These are phyloP conservation scores for Doris montereyensis DNA, from an alignment of 2,888 invertebrate species.

Conservation along the genomic window DNA sequence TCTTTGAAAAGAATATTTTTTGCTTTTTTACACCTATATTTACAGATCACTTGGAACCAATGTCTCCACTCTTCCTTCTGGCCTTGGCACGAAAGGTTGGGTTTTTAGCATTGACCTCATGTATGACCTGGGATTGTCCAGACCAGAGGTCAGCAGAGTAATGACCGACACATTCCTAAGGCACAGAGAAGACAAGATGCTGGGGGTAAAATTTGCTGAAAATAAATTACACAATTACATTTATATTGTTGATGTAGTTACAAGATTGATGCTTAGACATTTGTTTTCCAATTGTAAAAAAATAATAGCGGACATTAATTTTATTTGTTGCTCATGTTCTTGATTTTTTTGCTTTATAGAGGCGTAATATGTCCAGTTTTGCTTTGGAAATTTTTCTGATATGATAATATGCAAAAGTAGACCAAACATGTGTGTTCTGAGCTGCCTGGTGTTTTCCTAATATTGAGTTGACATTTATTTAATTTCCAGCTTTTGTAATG, in stretches of 20 bases:
- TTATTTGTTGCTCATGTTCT: too few relatives aligned
- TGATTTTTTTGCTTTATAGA: too few relatives aligned
- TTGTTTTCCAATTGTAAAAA: too few relatives aligned
- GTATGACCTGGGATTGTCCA: constrained; percentile 43
- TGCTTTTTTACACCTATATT: too few relatives aligned
- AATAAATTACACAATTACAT: too few relatives aligned
- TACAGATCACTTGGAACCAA: constrained; percentile 45
- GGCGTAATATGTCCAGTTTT: too few relatives aligned
- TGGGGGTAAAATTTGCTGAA: too few relatives aligned
- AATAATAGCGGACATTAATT: too few relatives aligned
- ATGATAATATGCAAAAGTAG: neutral
- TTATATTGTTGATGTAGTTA: too few relatives aligned
- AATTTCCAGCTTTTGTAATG: constrained; percentile 15
- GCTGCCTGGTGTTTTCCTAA: neutral
- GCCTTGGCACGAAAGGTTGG: constrained; percentile 31
- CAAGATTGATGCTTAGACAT: too few relatives aligned
- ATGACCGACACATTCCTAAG: constrained; percentile 44
- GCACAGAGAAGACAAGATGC: constrained; percentile 41
- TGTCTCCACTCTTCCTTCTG: constrained; percentile 43
- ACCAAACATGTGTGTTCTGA: neutral
- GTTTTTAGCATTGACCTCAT: constrained; percentile 36
- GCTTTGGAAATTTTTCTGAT: too few relatives aligned
- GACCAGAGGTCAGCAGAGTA: constrained; percentile 45
- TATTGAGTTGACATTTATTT: neutral
- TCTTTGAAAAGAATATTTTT: too few relatives aligned